A percentile compares a stretch with the other conserved stretches of the same genome.
phyloP scores from a whole-genome alignment of 2,888 invertebrate genomes.

The Morpho deidamia region DNA sequence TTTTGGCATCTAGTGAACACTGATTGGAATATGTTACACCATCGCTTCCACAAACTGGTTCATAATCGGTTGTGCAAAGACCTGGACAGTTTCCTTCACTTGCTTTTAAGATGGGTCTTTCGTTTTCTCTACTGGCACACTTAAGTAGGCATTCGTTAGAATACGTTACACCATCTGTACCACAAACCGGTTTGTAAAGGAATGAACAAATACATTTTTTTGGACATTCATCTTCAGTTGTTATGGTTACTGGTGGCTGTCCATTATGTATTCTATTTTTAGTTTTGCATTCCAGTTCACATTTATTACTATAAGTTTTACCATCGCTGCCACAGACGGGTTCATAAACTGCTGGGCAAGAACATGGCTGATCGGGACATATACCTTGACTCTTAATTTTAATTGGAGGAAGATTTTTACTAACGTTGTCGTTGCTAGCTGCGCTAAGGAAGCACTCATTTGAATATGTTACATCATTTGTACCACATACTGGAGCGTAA shows the following conservation, averaged over 20 bases:
- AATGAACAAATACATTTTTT: slow-evolving; percentile 17
- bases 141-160: slow-evolving; percentile 20
- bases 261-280: not conserved
- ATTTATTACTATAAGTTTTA: slow-evolving; percentile 22
- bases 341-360: slow-evolving; percentile 21
- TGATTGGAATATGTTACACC: slow-evolving; percentile 29
- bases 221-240: slow-evolving; percentile 13
- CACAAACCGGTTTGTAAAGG: slow-evolving; percentile 27
- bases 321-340: slow-evolving; percentile 27
- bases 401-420: slow-evolving; percentile 13
- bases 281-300: slow-evolving; percentile 15
- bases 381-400: slow-evolving; percentile 23
- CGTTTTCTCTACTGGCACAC: slow-evolving; percentile 17
- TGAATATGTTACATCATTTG: slow-evolving; percentile 73
- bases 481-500: slow-evolving; percentile 31
- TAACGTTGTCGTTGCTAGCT: slow-evolving; percentile 21
- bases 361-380: slow-evolving; percentile 26
- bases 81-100: slow-evolving; percentile 22
- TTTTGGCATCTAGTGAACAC: slow-evolving; percentile 30
- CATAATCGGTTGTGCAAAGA: slow-evolving; percentile 15
- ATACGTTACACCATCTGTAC: slow-evolving; percentile 26
- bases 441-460: slow-evolving; percentile 43
- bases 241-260: not conserved
- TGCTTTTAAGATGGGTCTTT: not conserved
- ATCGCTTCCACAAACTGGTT: slow-evolving; percentile 34